A percentile compares a stretch with the other conserved stretches of the same genome.
Conservation (phyloP, 1,140 invertebrate species). For the Phenacoccus solenopsis region DNA sequence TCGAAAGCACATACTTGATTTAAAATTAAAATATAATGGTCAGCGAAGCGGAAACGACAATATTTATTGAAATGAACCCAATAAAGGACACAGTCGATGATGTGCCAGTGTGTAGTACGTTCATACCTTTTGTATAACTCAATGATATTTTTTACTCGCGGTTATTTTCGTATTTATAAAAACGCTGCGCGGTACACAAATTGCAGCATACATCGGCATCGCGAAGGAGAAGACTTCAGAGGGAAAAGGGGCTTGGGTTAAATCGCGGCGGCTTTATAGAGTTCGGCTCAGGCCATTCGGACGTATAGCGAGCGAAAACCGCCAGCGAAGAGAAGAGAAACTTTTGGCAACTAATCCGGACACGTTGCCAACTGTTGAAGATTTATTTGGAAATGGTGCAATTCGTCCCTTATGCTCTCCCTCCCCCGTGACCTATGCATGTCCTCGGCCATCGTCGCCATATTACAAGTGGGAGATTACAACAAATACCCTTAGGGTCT, state of each 20-base stretch:
- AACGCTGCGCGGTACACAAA: too few species aligned
- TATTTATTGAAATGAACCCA: too few species aligned
- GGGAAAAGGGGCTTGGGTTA: neutral
- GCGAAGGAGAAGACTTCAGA: too few species aligned
- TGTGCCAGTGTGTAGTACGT: too few species aligned
- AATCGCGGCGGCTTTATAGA: neutral
- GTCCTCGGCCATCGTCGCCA: neutral
- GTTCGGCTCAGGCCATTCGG: neutral
- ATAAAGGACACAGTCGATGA: too few species aligned
- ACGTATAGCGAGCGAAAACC: neutral
- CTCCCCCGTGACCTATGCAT: neutral
- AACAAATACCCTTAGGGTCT: neutral
- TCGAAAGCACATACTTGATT: too few species aligned
- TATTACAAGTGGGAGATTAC: constrained; percentile 1
- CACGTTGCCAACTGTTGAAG: constrained; percentile 1
- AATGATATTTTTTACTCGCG: too few species aligned
- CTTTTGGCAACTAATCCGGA: constrained; percentile 1
- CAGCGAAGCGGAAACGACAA: too few species aligned
- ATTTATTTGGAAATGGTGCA: neutral
- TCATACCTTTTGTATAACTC: too few species aligned
- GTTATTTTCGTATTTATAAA: too few species aligned
- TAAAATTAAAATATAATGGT: too few species aligned
- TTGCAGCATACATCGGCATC: too few species aligned
- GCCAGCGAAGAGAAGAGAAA: neutral
- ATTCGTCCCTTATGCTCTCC: neutral